Evolutionary conservation across 2,113 vertebrate genomes (phyloP).

Genomic region (Rhea pennata): DNA sequence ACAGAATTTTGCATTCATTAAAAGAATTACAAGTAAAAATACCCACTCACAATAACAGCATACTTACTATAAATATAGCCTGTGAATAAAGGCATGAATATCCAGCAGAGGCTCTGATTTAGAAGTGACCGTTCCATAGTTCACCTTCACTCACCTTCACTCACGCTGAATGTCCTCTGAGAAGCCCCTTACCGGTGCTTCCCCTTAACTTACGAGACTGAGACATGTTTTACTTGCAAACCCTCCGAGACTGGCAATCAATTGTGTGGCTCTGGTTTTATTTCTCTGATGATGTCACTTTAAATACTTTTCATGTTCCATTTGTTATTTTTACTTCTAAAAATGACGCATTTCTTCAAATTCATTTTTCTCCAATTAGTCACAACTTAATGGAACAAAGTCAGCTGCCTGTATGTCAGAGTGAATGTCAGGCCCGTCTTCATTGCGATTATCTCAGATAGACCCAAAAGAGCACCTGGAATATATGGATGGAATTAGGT

Average conservation of each 20-base stretch:
- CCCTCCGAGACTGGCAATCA: constrained; percentile 71
- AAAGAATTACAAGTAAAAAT: background rate
- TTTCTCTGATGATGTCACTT: constrained; percentile 83
- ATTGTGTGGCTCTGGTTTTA: constrained; percentile 67
- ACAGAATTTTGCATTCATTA: background rate
- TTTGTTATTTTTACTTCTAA: constrained; percentile 85
- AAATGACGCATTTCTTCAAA: constrained; percentile 83
- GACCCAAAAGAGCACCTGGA: background rate
- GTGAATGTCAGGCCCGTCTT: constrained; percentile 9
- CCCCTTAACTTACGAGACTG: constrained; percentile 41
- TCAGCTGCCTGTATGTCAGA: constrained; percentile 43
- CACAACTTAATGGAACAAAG: constrained; percentile 67
- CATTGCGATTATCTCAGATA: background rate
- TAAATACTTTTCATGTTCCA: constrained; percentile 83
- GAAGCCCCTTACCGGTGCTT: constrained; percentile 45
- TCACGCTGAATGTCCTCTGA: constrained; percentile 3
- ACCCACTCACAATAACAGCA: background rate
- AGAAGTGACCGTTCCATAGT: constrained; percentile 13
- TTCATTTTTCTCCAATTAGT: constrained; percentile 82
- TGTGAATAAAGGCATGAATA: constrained; percentile 15
- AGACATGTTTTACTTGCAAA: constrained; percentile 72
- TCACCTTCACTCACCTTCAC: constrained; percentile 77
- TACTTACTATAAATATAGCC: constrained; percentile 34
- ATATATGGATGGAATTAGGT: accelerated
- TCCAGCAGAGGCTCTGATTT: constrained; percentile 28